Base-by-base conservation (phyloP, 2,113 vertebrate genomes). In the Microtus pennsylvanicus region DNA sequence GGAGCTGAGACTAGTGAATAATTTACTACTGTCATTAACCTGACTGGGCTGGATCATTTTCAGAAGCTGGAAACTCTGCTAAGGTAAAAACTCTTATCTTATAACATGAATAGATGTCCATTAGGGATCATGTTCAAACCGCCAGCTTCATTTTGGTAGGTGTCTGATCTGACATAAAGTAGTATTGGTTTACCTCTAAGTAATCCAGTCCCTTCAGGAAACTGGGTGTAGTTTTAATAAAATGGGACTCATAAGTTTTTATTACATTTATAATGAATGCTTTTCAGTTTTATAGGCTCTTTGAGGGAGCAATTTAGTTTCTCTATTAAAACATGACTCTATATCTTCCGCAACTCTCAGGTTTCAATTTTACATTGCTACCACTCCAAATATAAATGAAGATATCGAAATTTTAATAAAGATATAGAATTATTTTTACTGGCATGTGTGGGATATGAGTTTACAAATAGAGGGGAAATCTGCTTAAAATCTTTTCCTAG, bases 191-290 rank as follows among this genome's bases (percentile, higher is more conserved):
- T 98, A 96, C 97, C 87, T 97, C 83, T 89, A 96, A 97, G 96
- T 96, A 98, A 98, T 95, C 93, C 93, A 97, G 83, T 33, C 96
- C 93, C 93, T 98, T 96, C 97, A 98, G 94, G 96, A 98, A 98
- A 98, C 94, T 89, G 97, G 96, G 96, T 87, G 96, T 97, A 98
- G 97, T 98, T 98, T 99, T 98, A 98, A 98, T 98, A 98, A 98
- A 99, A 98, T 94, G 90, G 93, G 92, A 98, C 97, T 98, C 97
- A 81, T 98, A 98, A 98, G 97, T 97, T 98, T 98, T 99, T 98
- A 99, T 98, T 98, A 97, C 98, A 98, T 98, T 98, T 97, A 98
- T 98, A 98, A 98, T 98, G 98, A 98, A 99, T 97, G 97, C 80
- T 98, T 98, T 98, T 98, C 92, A 95, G 74, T 97, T 98, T 98